Conservation (phyloP, 2,797 vertebrate species). For the Gouania willdenowi region DNA sequence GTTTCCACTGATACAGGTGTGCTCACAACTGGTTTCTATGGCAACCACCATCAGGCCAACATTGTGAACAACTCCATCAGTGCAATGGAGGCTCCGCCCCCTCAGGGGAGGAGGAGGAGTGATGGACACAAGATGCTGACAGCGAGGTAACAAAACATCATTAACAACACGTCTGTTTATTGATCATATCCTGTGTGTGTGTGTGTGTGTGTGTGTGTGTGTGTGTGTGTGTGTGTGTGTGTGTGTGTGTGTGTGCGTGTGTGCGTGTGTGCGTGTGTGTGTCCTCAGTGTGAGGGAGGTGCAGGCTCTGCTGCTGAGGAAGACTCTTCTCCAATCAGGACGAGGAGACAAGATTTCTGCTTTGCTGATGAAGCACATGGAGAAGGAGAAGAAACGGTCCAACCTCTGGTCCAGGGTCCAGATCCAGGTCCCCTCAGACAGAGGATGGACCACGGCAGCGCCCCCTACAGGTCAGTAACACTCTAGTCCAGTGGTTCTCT, state of each 20-base stretch:
- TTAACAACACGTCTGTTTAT: too few relatives aligned
- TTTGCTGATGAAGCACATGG: constrained; percentile 70
- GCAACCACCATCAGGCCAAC: constrained; percentile 27
- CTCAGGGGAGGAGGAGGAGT: background rate
- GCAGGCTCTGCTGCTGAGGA: constrained; percentile 65
- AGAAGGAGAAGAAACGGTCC: constrained; percentile 61
- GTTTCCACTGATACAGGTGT: constrained; percentile 18
- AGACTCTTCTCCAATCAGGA: constrained; percentile 41
- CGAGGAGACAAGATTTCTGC: constrained; percentile 66
- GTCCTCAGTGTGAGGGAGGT: constrained; percentile 65
- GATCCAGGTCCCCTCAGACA: too few relatives aligned
- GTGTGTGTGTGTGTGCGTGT: too few relatives aligned
- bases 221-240: too few relatives aligned
- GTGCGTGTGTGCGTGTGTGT: too few relatives aligned
- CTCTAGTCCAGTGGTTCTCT: constrained; percentile 47
- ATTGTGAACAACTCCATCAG: background rate
- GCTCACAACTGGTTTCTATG: constrained; percentile 22
- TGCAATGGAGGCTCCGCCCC: background rate
- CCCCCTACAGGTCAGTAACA: background rate
- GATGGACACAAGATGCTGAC: too few relatives aligned
- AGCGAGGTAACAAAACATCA: too few relatives aligned
- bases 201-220: too few relatives aligned
- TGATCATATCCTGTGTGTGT: too few relatives aligned
- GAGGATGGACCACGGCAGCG: constrained; percentile 29
- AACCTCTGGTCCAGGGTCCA: too few relatives aligned